Evolutionary conservation across 2,797 vertebrate species (phyloP).

Genomic region (Spatula versicolor): DNA sequence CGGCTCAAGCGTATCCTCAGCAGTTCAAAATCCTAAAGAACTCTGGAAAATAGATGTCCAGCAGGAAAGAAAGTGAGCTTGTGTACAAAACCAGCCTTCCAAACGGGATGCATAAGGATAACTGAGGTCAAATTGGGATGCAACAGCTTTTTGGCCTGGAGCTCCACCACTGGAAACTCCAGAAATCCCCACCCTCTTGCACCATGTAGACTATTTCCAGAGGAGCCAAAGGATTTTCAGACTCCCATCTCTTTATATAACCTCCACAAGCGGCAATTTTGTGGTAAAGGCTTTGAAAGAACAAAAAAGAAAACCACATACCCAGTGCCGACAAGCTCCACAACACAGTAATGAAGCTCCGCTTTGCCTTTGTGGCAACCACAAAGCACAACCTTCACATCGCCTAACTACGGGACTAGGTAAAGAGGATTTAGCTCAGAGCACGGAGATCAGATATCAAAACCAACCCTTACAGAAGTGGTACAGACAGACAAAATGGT

Average conservation of each 20-base stretch:
- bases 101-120: neutral
- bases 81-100: neutral
- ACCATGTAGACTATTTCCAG: conserved; percentile 2
- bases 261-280: conserved; percentile 38
- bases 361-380: conserved; percentile 60
- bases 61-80: neutral
- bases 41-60: fast-evolving
- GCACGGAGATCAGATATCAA: neutral
- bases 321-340: neutral
- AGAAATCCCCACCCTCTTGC: conserved; percentile 25
- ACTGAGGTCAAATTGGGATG: conserved; percentile 27
- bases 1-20: neutral
- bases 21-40: neutral
- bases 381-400: conserved; percentile 35
- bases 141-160: neutral
- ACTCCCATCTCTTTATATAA: conserved; percentile 25
- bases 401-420: neutral
- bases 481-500: neutral
- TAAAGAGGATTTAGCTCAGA: conserved; percentile 21
- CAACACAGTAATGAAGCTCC: neutral
- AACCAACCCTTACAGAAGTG: neutral
- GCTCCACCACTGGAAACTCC: neutral
- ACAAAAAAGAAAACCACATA: neutral
- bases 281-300: conserved; percentile 17
- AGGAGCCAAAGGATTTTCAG: conserved; percentile 6